Evolutionary conservation across 2,797 vertebrate genomes (phyloP).

Genomic region (Megaceryle alcyon): DNA sequence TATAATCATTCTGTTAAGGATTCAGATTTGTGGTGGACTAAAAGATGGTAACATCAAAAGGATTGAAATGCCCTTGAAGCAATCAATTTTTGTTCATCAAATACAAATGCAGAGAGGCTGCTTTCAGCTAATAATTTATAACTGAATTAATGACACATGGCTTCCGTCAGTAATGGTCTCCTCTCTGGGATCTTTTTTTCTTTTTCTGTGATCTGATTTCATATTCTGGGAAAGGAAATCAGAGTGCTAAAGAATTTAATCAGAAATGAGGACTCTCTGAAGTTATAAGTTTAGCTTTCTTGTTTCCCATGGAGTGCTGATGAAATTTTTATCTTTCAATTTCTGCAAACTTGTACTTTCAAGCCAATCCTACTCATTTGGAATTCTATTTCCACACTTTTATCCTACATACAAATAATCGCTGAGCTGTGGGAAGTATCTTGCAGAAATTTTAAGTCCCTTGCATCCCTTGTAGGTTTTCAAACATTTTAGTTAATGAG

Average conservation of each 20-base stretch:
- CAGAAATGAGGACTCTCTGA: constrained; percentile 53
- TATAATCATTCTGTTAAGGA: constrained; percentile 84
- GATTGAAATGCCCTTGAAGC: constrained; percentile 89
- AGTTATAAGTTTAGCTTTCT: constrained; percentile 56
- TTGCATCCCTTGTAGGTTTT: background rate
- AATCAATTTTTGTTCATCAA: constrained; percentile 87
- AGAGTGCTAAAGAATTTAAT: constrained; percentile 68
- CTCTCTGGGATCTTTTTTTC: constrained; percentile 66
- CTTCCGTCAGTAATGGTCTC: constrained; percentile 70
- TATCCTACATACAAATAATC: background rate
- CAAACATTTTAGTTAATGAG: background rate
- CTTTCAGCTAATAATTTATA: constrained; percentile 85
- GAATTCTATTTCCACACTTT: background rate
- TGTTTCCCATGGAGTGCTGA: constrained; percentile 34
- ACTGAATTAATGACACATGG: constrained; percentile 84
- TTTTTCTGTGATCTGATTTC: constrained; percentile 76
- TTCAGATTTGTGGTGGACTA: constrained; percentile 84
- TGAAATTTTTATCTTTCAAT: constrained; percentile 42
- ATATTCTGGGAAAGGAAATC: constrained; percentile 76
- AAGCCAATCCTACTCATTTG: background rate
- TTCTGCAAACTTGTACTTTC: constrained; percentile 2
- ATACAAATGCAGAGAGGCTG: constrained; percentile 84
- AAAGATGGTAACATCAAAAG: constrained; percentile 88
- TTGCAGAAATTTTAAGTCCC: background rate
- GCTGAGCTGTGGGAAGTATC: background rate